These are phyloP conservation scores for Glaucidium brasilianum DNA, from an alignment of 2,113 vertebrate species.

Conservation along the genomic window DNA sequence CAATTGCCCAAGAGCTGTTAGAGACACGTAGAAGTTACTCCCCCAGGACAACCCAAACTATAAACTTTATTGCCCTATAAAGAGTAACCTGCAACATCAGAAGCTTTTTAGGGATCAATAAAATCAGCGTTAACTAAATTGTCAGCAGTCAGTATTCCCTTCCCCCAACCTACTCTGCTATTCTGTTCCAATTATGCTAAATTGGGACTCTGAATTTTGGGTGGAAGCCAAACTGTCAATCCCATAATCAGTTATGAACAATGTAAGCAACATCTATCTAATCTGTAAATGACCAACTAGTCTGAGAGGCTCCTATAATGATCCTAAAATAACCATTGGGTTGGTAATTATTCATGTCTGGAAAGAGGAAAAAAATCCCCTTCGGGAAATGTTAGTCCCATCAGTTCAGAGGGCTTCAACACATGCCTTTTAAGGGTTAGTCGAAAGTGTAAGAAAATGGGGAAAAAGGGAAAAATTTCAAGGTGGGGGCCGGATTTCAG, in stretches of 20 bases:
- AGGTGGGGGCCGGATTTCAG: neutral
- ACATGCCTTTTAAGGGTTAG: neutral
- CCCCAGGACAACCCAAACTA: conserved; percentile 5
- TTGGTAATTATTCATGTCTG: neutral
- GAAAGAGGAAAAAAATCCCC: neutral
- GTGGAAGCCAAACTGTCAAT: conserved; percentile 46
- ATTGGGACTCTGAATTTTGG: conserved; percentile 1
- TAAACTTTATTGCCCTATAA: conserved; percentile 66
- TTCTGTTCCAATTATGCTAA: conserved; percentile 12
- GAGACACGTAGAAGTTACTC: neutral
- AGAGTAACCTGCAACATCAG: conserved; percentile 59
- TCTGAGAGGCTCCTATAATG: conserved; percentile 2
- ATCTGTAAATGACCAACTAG: conserved; percentile 37
- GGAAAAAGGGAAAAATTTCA: too few relatives aligned
- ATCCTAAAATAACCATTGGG: neutral
- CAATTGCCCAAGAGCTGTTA: neutral
- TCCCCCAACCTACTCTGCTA: neutral
- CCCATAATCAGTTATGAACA: conserved; percentile 33
- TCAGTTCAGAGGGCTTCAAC: neutral
- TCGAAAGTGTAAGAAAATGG: neutral
- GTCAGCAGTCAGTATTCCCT: conserved; percentile 1
- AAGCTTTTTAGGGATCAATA: conserved; percentile 64
- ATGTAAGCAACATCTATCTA: conserved; percentile 6
- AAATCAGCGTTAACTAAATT: conserved; percentile 55
- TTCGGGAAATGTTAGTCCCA: neutral